Base-by-base conservation (phyloP, 2,888 invertebrate genomes). In the Alsophila aescularia region DNA sequence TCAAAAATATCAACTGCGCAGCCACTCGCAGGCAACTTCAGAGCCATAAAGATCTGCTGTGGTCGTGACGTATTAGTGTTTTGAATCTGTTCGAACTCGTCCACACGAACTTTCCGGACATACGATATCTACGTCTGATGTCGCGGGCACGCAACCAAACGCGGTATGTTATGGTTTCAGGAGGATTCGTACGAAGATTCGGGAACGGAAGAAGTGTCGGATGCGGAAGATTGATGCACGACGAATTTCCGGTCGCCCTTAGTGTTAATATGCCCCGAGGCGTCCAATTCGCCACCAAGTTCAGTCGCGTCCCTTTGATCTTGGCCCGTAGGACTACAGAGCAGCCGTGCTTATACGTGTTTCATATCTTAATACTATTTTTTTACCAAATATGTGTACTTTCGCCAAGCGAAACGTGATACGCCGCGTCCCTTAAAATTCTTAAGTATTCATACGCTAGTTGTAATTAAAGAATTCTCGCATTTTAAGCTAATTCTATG, bases 121-220 rank as follows among this genome's bases (percentile, higher is more conserved):
- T 76, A 80, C 77, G 64, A 81, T 84, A 84, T 81, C 85, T 79
- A 67, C 83, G 84, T 87, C 85, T 87, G 82, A 36, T 24, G 24
- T 24, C 52, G 79, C 74, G 72, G 66, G n/a, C 31, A 36, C 29
- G 75, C 77, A 70, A 83, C 82, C 85, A 84, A 85, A 74, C 78
- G 81, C 82, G 79, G 77, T 81, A 43, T 74, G 80, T 75, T 90
- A 87, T 90, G 84, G 67, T 91, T 90, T 84, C 91, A 91, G 91
- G 91, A 91, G 90, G 90, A 90, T 83, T 89, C 90, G 72, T 90
- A 86, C 72, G 90, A 90, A 75, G 90, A 90, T 73, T 89, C 91
- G 40, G 90, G 90, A 67, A 90, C 90, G 49, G 91, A 90, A 77
- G 91, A 90, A 75, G 83, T 90, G 52, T 90, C 91, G 27, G 90